phyloP scores from a whole-genome alignment of 2,888 invertebrate species.

The Drosophila mimica region DNA sequence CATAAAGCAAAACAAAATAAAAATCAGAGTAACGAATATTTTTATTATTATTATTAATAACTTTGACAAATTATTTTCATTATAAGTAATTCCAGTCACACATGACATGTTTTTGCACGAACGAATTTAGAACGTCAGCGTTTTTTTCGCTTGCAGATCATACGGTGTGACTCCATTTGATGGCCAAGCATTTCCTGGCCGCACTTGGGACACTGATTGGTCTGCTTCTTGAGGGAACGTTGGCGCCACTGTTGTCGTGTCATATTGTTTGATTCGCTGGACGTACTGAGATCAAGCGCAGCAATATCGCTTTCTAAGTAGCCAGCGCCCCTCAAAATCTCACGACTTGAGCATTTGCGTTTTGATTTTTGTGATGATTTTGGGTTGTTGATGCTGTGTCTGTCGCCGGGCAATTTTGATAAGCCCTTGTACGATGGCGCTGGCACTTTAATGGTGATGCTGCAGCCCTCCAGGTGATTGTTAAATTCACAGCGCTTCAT shows the following conservation, averaged over 20 bases:
- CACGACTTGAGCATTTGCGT: constrained; percentile 6
- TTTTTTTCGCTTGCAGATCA: constrained; percentile 66
- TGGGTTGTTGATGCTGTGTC: constrained; percentile 20
- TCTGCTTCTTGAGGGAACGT: constrained; percentile 68
- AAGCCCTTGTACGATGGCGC: constrained; percentile 47
- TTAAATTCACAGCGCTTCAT: constrained; percentile 78
- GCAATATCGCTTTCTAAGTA: constrained; percentile 71
- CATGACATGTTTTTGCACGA: background rate
- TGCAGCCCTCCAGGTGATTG: constrained; percentile 84
- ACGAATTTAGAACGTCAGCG: background rate
- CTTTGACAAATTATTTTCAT: background rate
- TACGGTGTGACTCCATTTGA: constrained; percentile 79
- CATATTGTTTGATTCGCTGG: constrained; percentile 33
- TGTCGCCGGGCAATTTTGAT: background rate
- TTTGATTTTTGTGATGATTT: background rate
- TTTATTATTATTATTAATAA: background rate
- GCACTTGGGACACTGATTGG: constrained; percentile 82
- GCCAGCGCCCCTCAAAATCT: constrained; percentile 70
- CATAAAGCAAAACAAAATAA: background rate
- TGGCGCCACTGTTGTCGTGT: constrained; percentile 72
- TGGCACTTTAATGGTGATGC: constrained; percentile 72
- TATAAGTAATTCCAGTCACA: background rate
- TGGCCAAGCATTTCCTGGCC: constrained; percentile 75
- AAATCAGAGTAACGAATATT: background rate
- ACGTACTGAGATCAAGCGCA: constrained; percentile 46